A percentile compares a stretch with the other conserved stretches of the same genome.
These are phyloP conservation scores for Vireo griseus DNA, from an alignment of 2,797 vertebrate species.

Conservation along the genomic window DNA sequence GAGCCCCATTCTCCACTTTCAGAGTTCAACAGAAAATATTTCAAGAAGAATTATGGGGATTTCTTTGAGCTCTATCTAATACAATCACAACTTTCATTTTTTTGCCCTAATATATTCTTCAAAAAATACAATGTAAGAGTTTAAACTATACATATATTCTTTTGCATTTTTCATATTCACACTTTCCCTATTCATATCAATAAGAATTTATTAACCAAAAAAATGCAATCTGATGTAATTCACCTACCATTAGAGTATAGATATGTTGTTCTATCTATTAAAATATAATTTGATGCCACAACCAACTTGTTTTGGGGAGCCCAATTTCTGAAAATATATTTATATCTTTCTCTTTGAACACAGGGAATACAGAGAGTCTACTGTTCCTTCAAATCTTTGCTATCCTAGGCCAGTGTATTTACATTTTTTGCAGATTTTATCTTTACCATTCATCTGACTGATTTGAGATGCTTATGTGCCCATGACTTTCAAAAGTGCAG, in stretches of 20 bases:
- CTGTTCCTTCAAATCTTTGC: background rate
- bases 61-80: background rate
- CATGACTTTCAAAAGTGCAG: background rate
- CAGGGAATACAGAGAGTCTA: background rate
- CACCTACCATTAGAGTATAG: background rate
- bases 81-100: background rate
- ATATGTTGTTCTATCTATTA: background rate
- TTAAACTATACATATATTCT: background rate
- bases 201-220: background rate
- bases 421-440: background rate
- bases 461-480: background rate
- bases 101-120: background rate
- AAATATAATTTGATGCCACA: background rate
- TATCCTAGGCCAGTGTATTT: background rate
- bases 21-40: background rate
- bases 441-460: background rate
- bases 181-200: background rate
- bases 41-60: background rate
- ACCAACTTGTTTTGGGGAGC: background rate
- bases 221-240: background rate
- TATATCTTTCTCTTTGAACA: background rate
- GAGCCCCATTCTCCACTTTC: background rate
- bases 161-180: background rate
- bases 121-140: background rate
- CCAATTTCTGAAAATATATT: background rate